Evolutionary conservation across 2,888 invertebrate species (phyloP), one percentile per base, ranked within the genome.

Genomic region (Hyposoter dolosus): DNA sequence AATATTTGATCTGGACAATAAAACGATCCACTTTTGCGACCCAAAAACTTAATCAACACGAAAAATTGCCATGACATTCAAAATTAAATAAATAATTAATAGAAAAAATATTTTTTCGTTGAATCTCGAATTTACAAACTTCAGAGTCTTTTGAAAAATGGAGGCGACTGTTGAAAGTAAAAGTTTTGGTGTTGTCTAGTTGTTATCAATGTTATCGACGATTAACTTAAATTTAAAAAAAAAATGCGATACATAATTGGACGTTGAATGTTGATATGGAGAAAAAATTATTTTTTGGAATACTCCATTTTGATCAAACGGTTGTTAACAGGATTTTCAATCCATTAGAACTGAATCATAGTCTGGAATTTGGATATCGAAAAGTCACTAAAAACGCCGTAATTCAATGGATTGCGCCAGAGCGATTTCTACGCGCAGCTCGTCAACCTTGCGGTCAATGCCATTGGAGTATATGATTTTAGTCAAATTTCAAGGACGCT

Each of bases 381-480:
- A 15, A 28, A 3, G 4, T 23, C 5, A 19, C 10, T 1, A 60
- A 60, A 9, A 9, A 28, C 23, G 10, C 10, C 10, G 56, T 23
- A 23, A 56, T 23, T 23, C 56, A 23, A 23, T 19, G 19, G 2
- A 53, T 53, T 50, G 50, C n/a, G 5, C n/a, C n/a, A 19, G 35
- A n/a, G 5, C 19, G 53, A 19, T 56, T 60, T 60, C 28, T 28
- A 60, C 60, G 1, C 12, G 28, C 28, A 15, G 60, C 28, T 60
- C 60, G 60, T 28, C 60, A 60, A 60, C 60, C 60, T 60, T 60
- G 60, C 15, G 60, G 60, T 28, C 28, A 60, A 60, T 28, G 9
- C 15, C 60, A 28, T 15, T 60, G 60, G 60, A 60, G 28, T 12
- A 15, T 40, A 15, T 40, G 28, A 15, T 28, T 60, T 60, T 28